A percentile compares a stretch with the other conserved stretches of the same genome.
Conservation (phyloP, 2,888 invertebrate genomes). For the Chirona hameri region DNA sequence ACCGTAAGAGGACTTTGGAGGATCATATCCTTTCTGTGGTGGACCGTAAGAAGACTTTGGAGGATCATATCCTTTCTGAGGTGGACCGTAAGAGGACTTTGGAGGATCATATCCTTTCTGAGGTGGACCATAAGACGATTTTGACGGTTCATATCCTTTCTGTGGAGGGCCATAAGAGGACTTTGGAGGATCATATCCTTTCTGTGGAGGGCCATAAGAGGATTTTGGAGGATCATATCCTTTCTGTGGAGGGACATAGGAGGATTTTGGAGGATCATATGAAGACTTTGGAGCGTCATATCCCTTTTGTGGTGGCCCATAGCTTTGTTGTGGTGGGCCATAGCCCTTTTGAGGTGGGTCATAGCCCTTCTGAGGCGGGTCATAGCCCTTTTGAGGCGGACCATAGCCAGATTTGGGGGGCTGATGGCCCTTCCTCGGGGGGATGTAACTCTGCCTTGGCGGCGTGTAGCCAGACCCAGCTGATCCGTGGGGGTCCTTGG, state of each 20-base stretch:
- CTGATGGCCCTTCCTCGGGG: neutral
- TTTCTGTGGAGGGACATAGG: neutral
- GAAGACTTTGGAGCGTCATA: neutral
- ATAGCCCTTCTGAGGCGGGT: neutral
- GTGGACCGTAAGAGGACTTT: neutral
- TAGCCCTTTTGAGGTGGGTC: neutral
- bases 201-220: neutral
- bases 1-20: neutral
- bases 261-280: neutral
- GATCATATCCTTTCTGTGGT: neutral
- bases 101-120: neutral
- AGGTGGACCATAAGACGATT: neutral
- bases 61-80: neutral
- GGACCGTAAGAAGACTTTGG: neutral
- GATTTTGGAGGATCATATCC: neutral
- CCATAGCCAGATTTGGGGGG: neutral
- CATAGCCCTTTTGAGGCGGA: no score
- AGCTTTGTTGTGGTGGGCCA: neutral
- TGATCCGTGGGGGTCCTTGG: no score
- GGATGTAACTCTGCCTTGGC: no score
- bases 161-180: neutral
- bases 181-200: neutral
- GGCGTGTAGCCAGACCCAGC: no score
- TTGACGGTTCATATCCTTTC: neutral
- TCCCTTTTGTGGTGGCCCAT: neutral